Evolutionary conservation across 1,140 invertebrate species (phyloP).

Genomic region (Scylla paramamosain): DNA sequence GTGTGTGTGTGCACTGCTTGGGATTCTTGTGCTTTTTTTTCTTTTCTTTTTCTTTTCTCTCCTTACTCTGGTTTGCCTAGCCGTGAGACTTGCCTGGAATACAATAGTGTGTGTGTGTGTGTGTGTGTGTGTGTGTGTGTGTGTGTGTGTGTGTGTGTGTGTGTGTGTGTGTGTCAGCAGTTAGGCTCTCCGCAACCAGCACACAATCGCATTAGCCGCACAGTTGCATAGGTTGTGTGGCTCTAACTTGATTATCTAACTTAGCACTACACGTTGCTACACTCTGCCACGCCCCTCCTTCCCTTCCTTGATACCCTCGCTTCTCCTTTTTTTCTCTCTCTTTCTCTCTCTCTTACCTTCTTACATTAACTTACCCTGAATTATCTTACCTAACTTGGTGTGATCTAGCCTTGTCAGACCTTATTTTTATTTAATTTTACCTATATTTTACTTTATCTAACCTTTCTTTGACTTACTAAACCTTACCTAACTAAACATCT

Average conservation of each 20-base stretch:
- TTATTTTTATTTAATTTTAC: too few relatives aligned
- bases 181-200: neutral
- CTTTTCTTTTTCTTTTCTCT: too few relatives aligned
- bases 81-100: neutral
- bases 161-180: neutral
- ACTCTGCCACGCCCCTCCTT: neutral
- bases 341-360: neutral
- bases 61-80: neutral
- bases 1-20: too few relatives aligned
- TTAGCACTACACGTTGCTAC: neutral
- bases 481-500: neutral
- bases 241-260: neutral
- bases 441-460: too few relatives aligned
- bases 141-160: neutral
- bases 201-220: neutral
- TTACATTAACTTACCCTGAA: neutral
- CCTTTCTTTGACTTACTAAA: too few relatives aligned
- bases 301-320: neutral
- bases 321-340: neutral
- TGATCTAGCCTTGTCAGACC: too few relatives aligned
- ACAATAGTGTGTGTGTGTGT: neutral
- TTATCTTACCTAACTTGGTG: too few relatives aligned
- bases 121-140: too few relatives aligned
- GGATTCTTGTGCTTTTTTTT: too few relatives aligned
- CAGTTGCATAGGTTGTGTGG: neutral